Conservation (phyloP, 2,113 vertebrate genomes). For the Malurus melanocephalus region DNA sequence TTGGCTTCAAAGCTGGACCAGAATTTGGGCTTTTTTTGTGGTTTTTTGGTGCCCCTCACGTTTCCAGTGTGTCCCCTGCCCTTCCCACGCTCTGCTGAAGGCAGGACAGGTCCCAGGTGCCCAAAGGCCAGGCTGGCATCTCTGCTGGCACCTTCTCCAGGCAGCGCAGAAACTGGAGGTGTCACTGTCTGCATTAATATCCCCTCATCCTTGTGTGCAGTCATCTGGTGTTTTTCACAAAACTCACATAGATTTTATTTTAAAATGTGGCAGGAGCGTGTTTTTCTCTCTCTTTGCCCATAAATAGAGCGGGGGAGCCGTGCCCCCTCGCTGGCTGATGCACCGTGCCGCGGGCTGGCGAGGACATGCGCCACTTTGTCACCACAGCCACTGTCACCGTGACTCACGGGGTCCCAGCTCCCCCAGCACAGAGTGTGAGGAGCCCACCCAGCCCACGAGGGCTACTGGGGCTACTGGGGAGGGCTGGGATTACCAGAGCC, state of each 20-base stretch:
- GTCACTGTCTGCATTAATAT: conserved; percentile 34
- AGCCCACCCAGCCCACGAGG: neutral
- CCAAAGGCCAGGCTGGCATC: neutral
- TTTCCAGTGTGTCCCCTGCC: fast-evolving
- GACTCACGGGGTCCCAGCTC: conserved; percentile 11
- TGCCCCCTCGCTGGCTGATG: conserved; percentile 14
- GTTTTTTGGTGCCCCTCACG: fast-evolving
- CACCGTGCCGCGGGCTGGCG: neutral
- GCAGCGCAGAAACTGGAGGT: conserved; percentile 17
- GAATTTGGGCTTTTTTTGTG: neutral
- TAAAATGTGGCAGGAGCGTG: neutral
- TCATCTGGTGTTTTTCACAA: neutral
- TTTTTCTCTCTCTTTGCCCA: neutral
- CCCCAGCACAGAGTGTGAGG: neutral
- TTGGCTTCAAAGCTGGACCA: neutral
- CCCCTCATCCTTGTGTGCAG: neutral
- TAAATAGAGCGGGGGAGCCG: conserved; percentile 2
- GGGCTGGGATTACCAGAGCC: no score
- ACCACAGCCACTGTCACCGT: neutral
- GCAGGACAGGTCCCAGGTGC: neutral
- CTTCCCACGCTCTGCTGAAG: neutral
- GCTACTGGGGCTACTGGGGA: neutral
- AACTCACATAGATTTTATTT: neutral
- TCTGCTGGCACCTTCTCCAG: neutral
- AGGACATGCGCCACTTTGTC: neutral